Conservation (phyloP, 2,113 vertebrate genomes). For the Caranx ignobilis region DNA sequence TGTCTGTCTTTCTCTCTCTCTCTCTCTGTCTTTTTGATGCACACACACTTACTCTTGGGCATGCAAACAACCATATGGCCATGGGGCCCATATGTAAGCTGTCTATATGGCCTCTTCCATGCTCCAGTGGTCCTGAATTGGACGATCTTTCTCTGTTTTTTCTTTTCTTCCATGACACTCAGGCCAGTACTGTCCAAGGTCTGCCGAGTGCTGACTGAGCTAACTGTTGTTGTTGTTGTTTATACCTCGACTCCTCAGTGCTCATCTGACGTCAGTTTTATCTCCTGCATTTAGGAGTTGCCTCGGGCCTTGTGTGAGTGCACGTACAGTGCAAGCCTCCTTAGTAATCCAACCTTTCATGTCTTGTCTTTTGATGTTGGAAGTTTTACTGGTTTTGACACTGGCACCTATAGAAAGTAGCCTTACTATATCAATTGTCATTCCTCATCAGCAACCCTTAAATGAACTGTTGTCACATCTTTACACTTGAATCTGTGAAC, state of each 20-base stretch:
- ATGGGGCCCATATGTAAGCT: conserved; percentile 28
- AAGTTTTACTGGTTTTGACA: conserved; percentile 31
- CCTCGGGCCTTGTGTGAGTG: conserved; percentile 1
- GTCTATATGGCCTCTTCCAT: conserved; percentile 14
- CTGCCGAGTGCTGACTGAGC: conserved; percentile 65
- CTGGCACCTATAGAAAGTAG: conserved; percentile 21
- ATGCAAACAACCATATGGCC: conserved; percentile 50
- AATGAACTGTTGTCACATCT: conserved; percentile 40
- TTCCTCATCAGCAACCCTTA: conserved; percentile 33
- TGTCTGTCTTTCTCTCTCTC: too few species aligned
- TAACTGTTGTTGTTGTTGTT: conserved; percentile 53
- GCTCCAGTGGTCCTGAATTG: conserved; percentile 46
- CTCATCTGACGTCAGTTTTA: conserved; percentile 39
- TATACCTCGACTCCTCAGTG: conserved; percentile 42
- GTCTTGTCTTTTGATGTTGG: conserved; percentile 15
- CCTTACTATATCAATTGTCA: conserved; percentile 26
- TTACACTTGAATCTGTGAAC: conserved; percentile 33
- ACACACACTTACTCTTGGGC: not conserved
- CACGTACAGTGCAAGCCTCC: not conserved
- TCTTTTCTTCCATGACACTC: conserved; percentile 33
- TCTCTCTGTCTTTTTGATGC: not conserved
- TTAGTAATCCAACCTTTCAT: conserved; percentile 1
- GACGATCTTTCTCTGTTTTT: conserved; percentile 42
- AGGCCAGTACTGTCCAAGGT: conserved; percentile 47
- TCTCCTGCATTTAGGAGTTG: conserved; percentile 43